phyloP scores from a whole-genome alignment of 2,797 vertebrate genomes.

The Oryzias dopingdopingensis region DNA sequence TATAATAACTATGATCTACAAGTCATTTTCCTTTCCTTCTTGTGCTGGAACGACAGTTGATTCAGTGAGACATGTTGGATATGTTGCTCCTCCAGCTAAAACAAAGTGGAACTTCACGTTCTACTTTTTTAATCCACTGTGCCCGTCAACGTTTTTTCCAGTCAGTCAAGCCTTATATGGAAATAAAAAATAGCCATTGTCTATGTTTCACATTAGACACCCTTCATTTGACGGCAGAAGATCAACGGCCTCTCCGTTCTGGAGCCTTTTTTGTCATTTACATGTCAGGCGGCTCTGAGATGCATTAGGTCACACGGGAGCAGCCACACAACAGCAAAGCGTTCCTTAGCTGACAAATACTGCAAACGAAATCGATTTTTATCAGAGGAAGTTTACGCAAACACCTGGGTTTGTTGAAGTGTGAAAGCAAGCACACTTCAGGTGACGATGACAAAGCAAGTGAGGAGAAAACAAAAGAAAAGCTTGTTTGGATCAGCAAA shows the following conservation, averaged over 20 bases:
- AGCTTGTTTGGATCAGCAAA: constrained; percentile 22
- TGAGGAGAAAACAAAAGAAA: constrained; percentile 3
- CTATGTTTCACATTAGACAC: constrained; percentile 7
- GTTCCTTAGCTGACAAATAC: constrained; percentile 38
- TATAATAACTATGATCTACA: constrained; percentile 13
- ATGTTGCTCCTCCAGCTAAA: constrained; percentile 11
- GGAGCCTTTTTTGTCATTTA: constrained; percentile 7
- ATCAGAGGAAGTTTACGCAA: constrained; percentile 32
- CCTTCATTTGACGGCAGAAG: constrained; percentile 24
- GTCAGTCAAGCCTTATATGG: constrained; percentile 47
- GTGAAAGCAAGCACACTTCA: constrained; percentile 23
- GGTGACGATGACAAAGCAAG: constrained; percentile 58
- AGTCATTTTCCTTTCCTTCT: constrained; percentile 31
- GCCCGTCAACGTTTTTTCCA: constrained; percentile 24
- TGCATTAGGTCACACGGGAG: constrained; percentile 36
- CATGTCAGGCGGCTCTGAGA: constrained; percentile 6
- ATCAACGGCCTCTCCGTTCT: constrained; percentile 10
- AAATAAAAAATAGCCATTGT: constrained; percentile 25
- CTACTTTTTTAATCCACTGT: constrained; percentile 40
- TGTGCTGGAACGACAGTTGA: constrained; percentile 30
- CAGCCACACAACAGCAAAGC: constrained; percentile 30
- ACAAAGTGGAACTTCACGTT: constrained; percentile 28
- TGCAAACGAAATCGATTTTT: constrained; percentile 43
- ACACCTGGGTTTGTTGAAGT: constrained; percentile 29
- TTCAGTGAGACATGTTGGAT: constrained; percentile 22